phyloP scores from a whole-genome alignment of 2,888 invertebrate genomes.

The Apamea anceps region DNA sequence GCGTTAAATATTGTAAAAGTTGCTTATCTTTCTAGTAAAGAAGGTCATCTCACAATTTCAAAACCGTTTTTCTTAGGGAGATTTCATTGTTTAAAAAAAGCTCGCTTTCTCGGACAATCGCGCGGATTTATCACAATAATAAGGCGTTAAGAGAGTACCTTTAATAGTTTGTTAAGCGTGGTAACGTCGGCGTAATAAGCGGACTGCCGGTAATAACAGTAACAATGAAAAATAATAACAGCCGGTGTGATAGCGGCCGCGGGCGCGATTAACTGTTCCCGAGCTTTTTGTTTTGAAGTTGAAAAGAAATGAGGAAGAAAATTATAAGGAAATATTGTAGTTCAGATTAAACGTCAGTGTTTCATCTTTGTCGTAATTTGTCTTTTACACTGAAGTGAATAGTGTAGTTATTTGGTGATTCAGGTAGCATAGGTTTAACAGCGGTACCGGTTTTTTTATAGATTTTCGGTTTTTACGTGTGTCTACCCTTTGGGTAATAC shows the following conservation, averaged over 20 bases:
- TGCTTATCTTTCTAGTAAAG: background rate
- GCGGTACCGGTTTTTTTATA: too few relatives aligned
- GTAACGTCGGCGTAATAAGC: slow-evolving; percentile 84
- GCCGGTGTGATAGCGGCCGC: slow-evolving; percentile 54
- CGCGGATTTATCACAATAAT: slow-evolving; percentile 82
- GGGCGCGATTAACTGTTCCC: slow-evolving; percentile 47
- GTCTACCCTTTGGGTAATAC: too few relatives aligned
- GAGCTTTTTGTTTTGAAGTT: slow-evolving; percentile 52
- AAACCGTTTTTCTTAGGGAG: slow-evolving; percentile 4
- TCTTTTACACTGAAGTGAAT: background rate
- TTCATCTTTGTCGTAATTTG: background rate
- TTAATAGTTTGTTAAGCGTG: slow-evolving; percentile 89
- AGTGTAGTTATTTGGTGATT: background rate
- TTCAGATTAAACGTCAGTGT: background rate
- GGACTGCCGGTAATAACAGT: slow-evolving; percentile 82
- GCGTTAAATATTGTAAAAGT: background rate
- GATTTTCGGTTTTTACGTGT: too few relatives aligned
- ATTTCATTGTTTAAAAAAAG: slow-evolving; percentile 59
- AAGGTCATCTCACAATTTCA: background rate
- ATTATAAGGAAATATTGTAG: slow-evolving; percentile 11
- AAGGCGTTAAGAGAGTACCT: slow-evolving; percentile 81
- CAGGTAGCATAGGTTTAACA: background rate
- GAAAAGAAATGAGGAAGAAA: slow-evolving; percentile 36
- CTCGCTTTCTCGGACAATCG: slow-evolving; percentile 72
- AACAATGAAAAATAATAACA: slow-evolving; percentile 88